Percentiles rank a stretch among this genome's conserved stretches.
phyloP scores from a whole-genome alignment of 2,113 vertebrate species.

The Pangasianodon gigas region DNA sequence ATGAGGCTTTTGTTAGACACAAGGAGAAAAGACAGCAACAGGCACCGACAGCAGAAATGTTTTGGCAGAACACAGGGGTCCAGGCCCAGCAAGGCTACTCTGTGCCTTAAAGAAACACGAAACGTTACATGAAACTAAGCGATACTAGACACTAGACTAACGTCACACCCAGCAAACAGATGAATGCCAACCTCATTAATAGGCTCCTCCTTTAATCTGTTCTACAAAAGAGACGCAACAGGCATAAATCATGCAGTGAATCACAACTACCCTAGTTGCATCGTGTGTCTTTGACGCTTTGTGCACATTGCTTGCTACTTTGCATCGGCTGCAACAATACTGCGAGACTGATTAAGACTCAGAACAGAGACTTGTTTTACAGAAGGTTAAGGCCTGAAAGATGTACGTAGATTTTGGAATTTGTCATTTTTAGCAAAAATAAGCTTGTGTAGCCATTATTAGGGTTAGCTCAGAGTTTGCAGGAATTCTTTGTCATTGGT shows the following conservation, averaged over 20 bases:
- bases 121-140: neutral
- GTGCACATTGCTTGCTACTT: neutral
- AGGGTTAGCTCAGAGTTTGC: neutral
- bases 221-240: slow-evolving; percentile 26
- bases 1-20: slow-evolving; percentile 28
- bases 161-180: slow-evolving; percentile 15
- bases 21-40: slow-evolving; percentile 30
- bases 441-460: neutral
- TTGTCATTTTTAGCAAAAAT: neutral
- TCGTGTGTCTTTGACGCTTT: neutral
- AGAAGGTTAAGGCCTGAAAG: neutral
- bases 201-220: neutral
- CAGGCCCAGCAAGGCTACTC: slow-evolving; percentile 20
- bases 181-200: slow-evolving; percentile 11
- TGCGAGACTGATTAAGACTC: neutral
- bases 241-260: slow-evolving; percentile 36
- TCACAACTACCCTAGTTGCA: slow-evolving; percentile 40
- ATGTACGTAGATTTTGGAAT: neutral
- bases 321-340: slow-evolving; percentile 1
- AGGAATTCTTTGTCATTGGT: neutral
- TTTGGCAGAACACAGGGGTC: slow-evolving; percentile 35
- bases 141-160: slow-evolving; percentile 10
- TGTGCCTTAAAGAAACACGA: slow-evolving; percentile 27
- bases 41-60: slow-evolving; percentile 31
- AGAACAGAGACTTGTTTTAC: neutral